Percentiles rank a stretch among this genome's conserved stretches.
Evolutionary conservation across 23 tunicate species (phyloP).

Genomic region (Halocynthia aurantium): DNA sequence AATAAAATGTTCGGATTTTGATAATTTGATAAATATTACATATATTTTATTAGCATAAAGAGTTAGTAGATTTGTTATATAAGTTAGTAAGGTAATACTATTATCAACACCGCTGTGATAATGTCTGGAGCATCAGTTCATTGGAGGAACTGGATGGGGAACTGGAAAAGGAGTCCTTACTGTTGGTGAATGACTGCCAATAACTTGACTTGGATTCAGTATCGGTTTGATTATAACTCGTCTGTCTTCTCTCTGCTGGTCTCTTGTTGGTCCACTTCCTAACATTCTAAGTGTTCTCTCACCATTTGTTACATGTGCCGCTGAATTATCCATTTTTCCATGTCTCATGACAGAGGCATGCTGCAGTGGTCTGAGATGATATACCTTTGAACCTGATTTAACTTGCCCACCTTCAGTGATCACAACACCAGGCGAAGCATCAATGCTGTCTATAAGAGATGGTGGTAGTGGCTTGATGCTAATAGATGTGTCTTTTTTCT

Average conservation of each 20-base stretch:
- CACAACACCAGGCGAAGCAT: slow-evolving; percentile 89
- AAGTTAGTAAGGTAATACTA: too few species aligned
- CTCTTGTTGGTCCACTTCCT: slow-evolving; percentile 15
- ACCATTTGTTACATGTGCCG: slow-evolving; percentile 1
- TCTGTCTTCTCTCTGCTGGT: slow-evolving; percentile 2
- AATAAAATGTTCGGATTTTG: too few species aligned
- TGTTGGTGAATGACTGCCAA: slow-evolving; percentile 2
- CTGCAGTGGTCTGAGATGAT: slow-evolving; percentile 14
- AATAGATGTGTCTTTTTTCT: slow-evolving; percentile 1
- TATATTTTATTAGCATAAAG: too few species aligned
- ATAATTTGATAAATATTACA: too few species aligned
- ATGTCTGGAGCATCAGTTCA: background rate
- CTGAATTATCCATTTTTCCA: slow-evolving; percentile 9
- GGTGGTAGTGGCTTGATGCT: slow-evolving; percentile 79
- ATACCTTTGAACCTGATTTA: slow-evolving; percentile 56
- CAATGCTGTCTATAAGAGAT: slow-evolving; percentile 79
- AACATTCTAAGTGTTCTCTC: slow-evolving; percentile 15
- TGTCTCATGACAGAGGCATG: slow-evolving; percentile 7
- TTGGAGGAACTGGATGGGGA: slow-evolving; percentile 9
- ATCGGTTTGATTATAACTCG: slow-evolving; percentile 5
- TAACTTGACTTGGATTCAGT: slow-evolving; percentile 16
- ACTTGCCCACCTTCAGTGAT: slow-evolving; percentile 68
- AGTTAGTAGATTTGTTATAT: too few species aligned
- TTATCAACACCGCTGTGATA: too few species aligned
- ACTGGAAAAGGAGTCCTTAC: slow-evolving; percentile 23